Conservation (phyloP, 2,113 vertebrate genomes). For the Cariama cristata region DNA sequence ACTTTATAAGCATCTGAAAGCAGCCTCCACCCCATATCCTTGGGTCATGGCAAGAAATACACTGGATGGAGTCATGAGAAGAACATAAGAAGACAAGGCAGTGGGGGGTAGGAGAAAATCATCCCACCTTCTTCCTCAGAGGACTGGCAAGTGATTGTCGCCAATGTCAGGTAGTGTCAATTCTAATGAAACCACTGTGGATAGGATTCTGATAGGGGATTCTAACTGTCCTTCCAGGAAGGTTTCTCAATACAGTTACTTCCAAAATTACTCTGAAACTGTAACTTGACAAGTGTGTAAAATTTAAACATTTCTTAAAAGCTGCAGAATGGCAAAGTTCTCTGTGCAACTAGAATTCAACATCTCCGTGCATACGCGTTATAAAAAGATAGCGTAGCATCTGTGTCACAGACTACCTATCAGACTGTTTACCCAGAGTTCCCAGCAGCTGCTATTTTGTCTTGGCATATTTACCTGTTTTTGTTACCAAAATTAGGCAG, state of each 20-base stretch:
- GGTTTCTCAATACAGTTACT: not conserved
- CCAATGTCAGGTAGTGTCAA: not conserved
- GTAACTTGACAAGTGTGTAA: not conserved
- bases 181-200: not conserved
- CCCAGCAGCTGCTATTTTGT: not conserved
- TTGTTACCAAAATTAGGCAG: not conserved
- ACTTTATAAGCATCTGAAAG: not conserved
- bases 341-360: not conserved
- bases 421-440: not conserved
- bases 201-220: not conserved
- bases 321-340: not conserved
- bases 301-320: not conserved
- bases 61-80: not conserved
- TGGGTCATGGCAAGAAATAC: not conserved
- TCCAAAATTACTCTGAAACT: not conserved
- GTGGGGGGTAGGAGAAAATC: not conserved
- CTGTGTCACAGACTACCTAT: not conserved
- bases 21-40: not conserved
- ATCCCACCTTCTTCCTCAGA: not conserved
- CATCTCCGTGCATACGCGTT: rapidly evolving
- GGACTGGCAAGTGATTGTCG: not conserved
- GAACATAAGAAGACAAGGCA: not conserved
- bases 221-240: not conserved
- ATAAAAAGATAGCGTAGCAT: not conserved
- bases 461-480: not conserved